phyloP scores from a whole-genome alignment of 2,797 vertebrate species.

The Aeoliscus strigatus region DNA sequence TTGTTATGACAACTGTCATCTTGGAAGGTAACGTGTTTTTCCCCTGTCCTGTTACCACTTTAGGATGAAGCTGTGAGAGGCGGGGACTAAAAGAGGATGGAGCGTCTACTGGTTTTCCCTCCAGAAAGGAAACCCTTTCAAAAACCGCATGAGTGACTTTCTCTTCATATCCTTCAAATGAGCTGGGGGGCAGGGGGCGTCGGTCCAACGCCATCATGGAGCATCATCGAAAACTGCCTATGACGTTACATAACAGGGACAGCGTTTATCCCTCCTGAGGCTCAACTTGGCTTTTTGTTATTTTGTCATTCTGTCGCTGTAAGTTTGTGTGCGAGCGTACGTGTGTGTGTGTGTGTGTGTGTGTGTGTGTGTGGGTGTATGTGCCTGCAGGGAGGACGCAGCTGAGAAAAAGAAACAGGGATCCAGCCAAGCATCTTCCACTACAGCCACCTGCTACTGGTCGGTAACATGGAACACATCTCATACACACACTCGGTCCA shows the following conservation, averaged over 20 bases:
- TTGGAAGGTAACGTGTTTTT: slow-evolving; percentile 14
- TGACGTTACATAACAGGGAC: too few relatives aligned
- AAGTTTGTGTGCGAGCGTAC: slow-evolving; percentile 4
- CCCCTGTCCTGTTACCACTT: slow-evolving; percentile 4
- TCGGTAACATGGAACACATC: slow-evolving; percentile 18
- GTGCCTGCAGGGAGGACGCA: slow-evolving; percentile 10
- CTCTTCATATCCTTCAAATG: too few relatives aligned
- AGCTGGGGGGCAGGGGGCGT: too few relatives aligned
- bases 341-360: slow-evolving; percentile 6
- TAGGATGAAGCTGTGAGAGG: too few relatives aligned
- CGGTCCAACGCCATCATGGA: too few relatives aligned
- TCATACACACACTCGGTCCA: slow-evolving; percentile 4
- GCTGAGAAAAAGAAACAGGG: slow-evolving; percentile 42
- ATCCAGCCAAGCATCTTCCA: slow-evolving; percentile 55
- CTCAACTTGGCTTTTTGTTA: too few relatives aligned
- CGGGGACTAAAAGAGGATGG: background rate
- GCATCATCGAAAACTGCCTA: too few relatives aligned
- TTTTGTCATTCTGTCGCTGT: slow-evolving; percentile 10
- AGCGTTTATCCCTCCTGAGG: too few relatives aligned
- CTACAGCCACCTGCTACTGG: slow-evolving; percentile 45
- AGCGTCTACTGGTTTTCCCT: too few relatives aligned
- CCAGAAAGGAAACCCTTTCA: too few relatives aligned
- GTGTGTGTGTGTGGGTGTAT: too few relatives aligned
- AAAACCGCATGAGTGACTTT: too few relatives aligned
- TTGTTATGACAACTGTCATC: slow-evolving; percentile 51